These are phyloP conservation scores for Leucoraja ocellata DNA, from an alignment of 2,797 vertebrate genomes.

Conservation along the genomic window DNA sequence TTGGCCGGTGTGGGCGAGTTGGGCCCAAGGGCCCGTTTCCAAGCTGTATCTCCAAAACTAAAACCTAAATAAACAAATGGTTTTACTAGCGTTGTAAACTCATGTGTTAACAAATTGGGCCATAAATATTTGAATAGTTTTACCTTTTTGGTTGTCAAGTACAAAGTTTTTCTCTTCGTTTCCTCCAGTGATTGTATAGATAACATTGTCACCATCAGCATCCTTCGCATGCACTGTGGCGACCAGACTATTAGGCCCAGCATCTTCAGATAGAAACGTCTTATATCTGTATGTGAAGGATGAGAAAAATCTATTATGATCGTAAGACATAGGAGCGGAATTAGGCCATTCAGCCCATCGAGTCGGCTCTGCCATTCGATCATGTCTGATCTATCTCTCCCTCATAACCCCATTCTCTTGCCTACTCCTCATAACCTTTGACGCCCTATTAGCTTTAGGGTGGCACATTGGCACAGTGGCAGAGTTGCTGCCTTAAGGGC, in stretches of 20 bases:
- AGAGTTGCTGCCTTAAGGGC: too few species aligned
- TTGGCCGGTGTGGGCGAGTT: too few species aligned
- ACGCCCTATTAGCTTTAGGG: too few species aligned
- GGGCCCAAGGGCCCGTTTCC: too few species aligned
- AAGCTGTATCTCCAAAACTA: too few species aligned
- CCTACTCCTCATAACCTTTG: too few species aligned
- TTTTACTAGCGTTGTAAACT: neutral
- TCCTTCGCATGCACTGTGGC: conserved; percentile 76
- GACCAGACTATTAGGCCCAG: conserved; percentile 76
- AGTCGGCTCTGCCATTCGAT: too few species aligned
- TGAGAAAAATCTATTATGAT: conserved; percentile 16
- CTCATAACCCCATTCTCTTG: too few species aligned
- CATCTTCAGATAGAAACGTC: conserved; percentile 81
- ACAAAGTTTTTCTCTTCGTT: conserved; percentile 85
- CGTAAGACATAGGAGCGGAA: too few species aligned
- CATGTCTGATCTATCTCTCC: too few species aligned
- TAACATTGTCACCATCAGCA: conserved; percentile 74
- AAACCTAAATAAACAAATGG: neutral
- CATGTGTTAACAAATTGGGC: neutral
- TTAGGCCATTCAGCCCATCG: too few species aligned
- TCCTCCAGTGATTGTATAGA: conserved; percentile 75
- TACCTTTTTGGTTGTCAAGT: conserved; percentile 78
- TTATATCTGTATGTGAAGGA: conserved; percentile 63
- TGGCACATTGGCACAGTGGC: too few species aligned
- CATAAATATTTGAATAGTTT: conserved; percentile 28